phyloP scores from a whole-genome alignment of 2,113 vertebrate genomes.

The Callopanchax toddi region DNA sequence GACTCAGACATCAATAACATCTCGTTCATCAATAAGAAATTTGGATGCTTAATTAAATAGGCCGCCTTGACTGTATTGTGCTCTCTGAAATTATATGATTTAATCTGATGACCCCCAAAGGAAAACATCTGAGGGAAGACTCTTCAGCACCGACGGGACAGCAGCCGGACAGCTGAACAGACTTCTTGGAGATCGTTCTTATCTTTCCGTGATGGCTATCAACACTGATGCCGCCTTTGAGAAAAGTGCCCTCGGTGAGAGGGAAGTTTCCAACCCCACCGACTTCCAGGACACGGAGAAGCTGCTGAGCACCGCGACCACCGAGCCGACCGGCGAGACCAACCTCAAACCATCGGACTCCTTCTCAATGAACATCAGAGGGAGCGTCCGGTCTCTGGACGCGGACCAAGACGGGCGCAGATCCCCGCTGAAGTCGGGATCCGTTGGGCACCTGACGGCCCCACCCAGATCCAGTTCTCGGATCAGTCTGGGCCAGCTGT shows the following conservation, averaged over 20 bases:
- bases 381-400: constrained; percentile 77
- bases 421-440: constrained; percentile 82
- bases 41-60: constrained; percentile 69
- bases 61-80: constrained; percentile 18
- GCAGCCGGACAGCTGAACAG: constrained; percentile 3
- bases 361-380: constrained; percentile 76
- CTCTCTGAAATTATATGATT: constrained; percentile 36
- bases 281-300: constrained; percentile 88
- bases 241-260: constrained; percentile 67
- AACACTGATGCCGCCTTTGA: constrained; percentile 77
- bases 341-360: constrained; percentile 80
- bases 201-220: constrained; percentile 79
- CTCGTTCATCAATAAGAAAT: constrained; percentile 58
- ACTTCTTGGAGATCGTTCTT: constrained; percentile 22
- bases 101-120: constrained; percentile 62
- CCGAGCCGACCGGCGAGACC: constrained; percentile 73
- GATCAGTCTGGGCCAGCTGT: constrained; percentile 80
- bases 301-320: constrained; percentile 75
- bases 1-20: constrained; percentile 61
- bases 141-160: constrained; percentile 40
- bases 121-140: constrained; percentile 63
- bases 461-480: constrained; percentile 81
- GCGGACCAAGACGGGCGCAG: constrained; percentile 85
- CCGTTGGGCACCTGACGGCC: constrained; percentile 76
- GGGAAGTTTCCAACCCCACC: constrained; percentile 68